Percentiles rank a stretch among this genome's conserved stretches.
Evolutionary conservation across 2,797 vertebrate genomes (phyloP).

Genomic region (Coreius guichenoti): DNA sequence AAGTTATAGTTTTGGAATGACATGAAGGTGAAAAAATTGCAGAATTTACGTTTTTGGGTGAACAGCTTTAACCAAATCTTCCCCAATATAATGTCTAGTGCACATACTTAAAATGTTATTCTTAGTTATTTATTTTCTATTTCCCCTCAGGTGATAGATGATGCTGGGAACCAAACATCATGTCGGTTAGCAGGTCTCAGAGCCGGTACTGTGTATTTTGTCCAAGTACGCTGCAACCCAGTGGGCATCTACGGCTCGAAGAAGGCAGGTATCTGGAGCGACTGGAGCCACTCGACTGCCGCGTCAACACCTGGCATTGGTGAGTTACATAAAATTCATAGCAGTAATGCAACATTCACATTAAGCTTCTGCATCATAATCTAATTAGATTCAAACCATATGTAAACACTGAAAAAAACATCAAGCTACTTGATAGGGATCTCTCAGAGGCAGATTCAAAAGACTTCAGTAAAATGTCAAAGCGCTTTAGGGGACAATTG

Average conservation of each 20-base stretch:
- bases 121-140: constrained; percentile 8
- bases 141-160: constrained; percentile 84
- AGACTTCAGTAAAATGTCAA: constrained; percentile 60
- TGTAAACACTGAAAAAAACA: constrained; percentile 70
- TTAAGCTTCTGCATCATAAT: constrained; percentile 65
- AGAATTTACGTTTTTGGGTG: not conserved
- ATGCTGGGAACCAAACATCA: constrained; percentile 91
- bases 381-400: constrained; percentile 74
- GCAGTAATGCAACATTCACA: constrained; percentile 4
- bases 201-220: constrained; percentile 90
- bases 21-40: not conserved
- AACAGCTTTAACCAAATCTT: not conserved
- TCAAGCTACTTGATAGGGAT: constrained; percentile 76
- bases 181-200: constrained; percentile 90
- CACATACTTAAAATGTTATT: not conserved
- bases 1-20: not conserved
- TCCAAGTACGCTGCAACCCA: constrained; percentile 93
- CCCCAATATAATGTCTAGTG: not conserved
- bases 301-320: constrained; percentile 91
- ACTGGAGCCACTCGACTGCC: constrained; percentile 92
- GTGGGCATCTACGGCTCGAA: constrained; percentile 95
- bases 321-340: constrained; percentile 67
- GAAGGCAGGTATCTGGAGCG: constrained; percentile 93
- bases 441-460: constrained; percentile 71
- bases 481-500: constrained; percentile 69